phyloP scores from a whole-genome alignment of 2,888 invertebrate species.

The Rhagonycha lutea region DNA sequence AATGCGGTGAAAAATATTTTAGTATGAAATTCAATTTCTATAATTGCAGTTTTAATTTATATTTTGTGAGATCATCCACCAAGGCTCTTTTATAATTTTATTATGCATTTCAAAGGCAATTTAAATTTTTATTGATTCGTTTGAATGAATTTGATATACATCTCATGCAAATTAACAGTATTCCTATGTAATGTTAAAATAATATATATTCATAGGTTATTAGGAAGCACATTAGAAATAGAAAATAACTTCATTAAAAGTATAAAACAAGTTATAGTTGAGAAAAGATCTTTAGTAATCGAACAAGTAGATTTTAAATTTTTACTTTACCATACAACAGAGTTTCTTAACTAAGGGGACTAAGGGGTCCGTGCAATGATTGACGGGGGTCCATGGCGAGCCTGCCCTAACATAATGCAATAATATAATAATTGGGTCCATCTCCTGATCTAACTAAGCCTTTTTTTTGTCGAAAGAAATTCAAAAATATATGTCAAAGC shows the following conservation, averaged over 20 bases:
- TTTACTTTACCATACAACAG: too few relatives aligned
- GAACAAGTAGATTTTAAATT: too few relatives aligned
- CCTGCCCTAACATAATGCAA: too few relatives aligned
- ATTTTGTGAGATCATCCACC: neutral
- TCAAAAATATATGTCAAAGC: too few relatives aligned
- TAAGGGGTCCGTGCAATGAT: too few relatives aligned
- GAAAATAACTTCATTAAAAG: neutral
- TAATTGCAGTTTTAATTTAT: neutral
- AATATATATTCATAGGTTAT: neutral
- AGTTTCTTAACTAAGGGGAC: too few relatives aligned
- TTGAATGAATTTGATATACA: constrained; percentile 1
- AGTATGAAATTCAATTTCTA: neutral
- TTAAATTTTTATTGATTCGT: neutral
- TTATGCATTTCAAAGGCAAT: neutral
- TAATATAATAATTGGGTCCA: too few relatives aligned
- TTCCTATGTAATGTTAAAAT: neutral
- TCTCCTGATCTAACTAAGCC: too few relatives aligned
- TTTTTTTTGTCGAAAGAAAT: too few relatives aligned
- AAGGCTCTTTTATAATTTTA: neutral
- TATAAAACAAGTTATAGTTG: too few relatives aligned
- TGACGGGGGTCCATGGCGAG: too few relatives aligned
- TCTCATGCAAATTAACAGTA: neutral
- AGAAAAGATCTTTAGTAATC: too few relatives aligned
- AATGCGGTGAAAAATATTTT: neutral
- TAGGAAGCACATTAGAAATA: neutral